Evolutionary conservation across 2,797 vertebrate genomes (phyloP).

Genomic region (Tinamus major): DNA sequence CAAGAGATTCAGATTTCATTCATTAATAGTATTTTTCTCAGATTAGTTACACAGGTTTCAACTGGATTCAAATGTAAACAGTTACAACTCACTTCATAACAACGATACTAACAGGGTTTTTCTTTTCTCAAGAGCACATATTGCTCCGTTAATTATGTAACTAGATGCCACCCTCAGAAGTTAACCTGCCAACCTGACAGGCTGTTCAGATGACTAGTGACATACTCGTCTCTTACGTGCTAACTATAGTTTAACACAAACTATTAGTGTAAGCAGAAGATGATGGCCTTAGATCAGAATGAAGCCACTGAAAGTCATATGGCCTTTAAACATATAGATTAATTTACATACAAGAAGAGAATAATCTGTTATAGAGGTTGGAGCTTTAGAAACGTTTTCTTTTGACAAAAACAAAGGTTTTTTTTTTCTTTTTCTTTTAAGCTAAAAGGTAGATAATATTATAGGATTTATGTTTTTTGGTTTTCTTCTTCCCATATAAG

Average conservation of each 20-base stretch:
- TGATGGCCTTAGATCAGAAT: not conserved
- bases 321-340: not conserved
- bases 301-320: not conserved
- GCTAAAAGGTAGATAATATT: not conserved
- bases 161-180: not conserved
- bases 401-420: not conserved
- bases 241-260: not conserved
- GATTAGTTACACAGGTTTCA: conserved; percentile 14
- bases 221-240: not conserved
- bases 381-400: not conserved
- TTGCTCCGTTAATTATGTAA: not conserved
- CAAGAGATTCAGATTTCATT: not conserved
- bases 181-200: not conserved
- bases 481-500: not conserved
- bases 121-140: not conserved
- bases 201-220: not conserved
- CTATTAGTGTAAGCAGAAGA: not conserved
- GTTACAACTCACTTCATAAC: conserved; percentile 55
- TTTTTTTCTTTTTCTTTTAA: not conserved
- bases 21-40: not conserved
- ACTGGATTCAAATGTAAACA: not conserved
- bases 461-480: not conserved
- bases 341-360: not conserved
- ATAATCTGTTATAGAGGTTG: not conserved
- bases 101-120: conserved; percentile 14